These are phyloP conservation scores for Pterostichus madidus DNA, from an alignment of 2,888 invertebrate species.

Conservation along the genomic window DNA sequence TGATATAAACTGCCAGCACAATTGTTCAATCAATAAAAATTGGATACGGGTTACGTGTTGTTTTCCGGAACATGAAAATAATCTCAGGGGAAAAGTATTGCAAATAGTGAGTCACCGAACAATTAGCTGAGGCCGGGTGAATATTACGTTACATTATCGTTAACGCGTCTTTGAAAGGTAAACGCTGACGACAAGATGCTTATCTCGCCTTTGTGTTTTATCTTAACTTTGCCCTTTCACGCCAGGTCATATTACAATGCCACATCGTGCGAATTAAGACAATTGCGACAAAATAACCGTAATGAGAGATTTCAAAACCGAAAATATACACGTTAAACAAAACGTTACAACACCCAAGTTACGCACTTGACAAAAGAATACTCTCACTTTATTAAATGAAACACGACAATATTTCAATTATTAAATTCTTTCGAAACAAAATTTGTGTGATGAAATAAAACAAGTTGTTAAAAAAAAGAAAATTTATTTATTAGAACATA, in stretches of 20 bases:
- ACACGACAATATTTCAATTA: background rate
- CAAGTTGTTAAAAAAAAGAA: slow-evolving; percentile 59
- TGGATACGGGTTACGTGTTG: slow-evolving; percentile 51
- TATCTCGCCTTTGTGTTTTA: slow-evolving; percentile 59
- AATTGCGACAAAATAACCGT: slow-evolving; percentile 51
- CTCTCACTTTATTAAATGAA: slow-evolving; percentile 26
- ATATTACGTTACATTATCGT: slow-evolving; percentile 31
- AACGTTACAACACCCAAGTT: slow-evolving; percentile 43
- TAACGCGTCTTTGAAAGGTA: slow-evolving; percentile 52
- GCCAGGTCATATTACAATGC: slow-evolving; percentile 64
- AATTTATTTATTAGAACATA: slow-evolving; percentile 65
- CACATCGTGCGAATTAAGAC: slow-evolving; percentile 63
- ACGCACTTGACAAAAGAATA: slow-evolving; percentile 22
- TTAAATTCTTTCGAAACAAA: too few relatives aligned
- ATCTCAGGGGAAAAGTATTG: slow-evolving; percentile 29
- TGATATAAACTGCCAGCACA: slow-evolving; percentile 56
- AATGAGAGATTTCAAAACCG: slow-evolving; percentile 60
- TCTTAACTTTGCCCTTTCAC: slow-evolving; percentile 65
- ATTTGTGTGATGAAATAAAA: background rate
- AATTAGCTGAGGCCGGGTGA: slow-evolving; percentile 33
- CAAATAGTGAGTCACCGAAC: slow-evolving; percentile 43
- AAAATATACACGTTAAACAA: slow-evolving; percentile 46
- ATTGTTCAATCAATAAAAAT: slow-evolving; percentile 45
- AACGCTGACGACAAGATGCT: slow-evolving; percentile 55
- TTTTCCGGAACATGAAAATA: slow-evolving; percentile 51